phyloP scores from a whole-genome alignment of 2,888 invertebrate genomes.

The Lithophane ornitopus region DNA sequence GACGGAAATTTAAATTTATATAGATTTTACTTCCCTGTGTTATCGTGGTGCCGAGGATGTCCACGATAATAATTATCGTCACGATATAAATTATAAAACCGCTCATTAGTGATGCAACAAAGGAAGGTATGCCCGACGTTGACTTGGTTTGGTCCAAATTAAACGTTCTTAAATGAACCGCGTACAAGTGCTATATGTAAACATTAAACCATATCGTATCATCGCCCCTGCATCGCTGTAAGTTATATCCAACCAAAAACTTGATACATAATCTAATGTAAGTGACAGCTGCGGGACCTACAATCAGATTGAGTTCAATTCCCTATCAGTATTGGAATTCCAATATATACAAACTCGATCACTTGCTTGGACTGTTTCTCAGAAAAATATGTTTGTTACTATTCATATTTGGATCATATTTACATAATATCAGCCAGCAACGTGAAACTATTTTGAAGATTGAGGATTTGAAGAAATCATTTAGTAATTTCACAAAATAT shows the following conservation, averaged over 20 bases:
- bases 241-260: constrained; percentile 24
- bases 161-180: neutral
- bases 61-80: too few relatives aligned
- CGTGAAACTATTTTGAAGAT: neutral
- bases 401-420: neutral
- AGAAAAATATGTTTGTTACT: constrained; percentile 29
- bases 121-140: too few relatives aligned
- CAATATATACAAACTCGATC: constrained; percentile 56
- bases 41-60: too few relatives aligned
- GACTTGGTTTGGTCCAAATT: neutral
- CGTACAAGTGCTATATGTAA: neutral
- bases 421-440: neutral
- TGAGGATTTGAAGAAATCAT: neutral
- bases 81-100: too few relatives aligned
- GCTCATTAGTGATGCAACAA: too few relatives aligned
- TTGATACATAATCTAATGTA: constrained; percentile 42
- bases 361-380: constrained; percentile 4
- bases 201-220: neutral
- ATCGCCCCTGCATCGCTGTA: neutral
- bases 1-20: too few relatives aligned
- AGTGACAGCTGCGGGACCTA: constrained; percentile 37
- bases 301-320: constrained; percentile 52
- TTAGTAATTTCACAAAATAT: neutral
- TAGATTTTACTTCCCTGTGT: too few relatives aligned
- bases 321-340: constrained; percentile 44